Conservation (phyloP, 2,113 vertebrate species). For the Leptobrachium leishanense region DNA sequence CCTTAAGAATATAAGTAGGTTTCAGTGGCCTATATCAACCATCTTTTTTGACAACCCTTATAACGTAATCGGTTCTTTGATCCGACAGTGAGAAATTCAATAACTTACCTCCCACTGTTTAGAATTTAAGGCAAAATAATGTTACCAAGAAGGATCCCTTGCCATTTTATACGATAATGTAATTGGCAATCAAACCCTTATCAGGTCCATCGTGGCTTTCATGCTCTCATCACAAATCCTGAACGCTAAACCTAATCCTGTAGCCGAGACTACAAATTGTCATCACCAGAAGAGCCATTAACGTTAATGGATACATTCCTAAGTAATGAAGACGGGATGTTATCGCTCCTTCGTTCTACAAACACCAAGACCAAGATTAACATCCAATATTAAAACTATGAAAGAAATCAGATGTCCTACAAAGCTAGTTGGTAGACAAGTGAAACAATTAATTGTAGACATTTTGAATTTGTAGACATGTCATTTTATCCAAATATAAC, state of each 20-base stretch:
- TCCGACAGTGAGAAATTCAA: no score
- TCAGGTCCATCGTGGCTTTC: constrained; percentile 34
- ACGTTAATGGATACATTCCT: constrained; percentile 34
- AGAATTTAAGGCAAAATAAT: no score
- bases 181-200: background rate
- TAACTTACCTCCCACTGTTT: no score
- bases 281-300: constrained; percentile 20
- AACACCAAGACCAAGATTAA: constrained; percentile 27
- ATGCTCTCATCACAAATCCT: constrained; percentile 43
- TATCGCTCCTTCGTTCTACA: constrained; percentile 32
- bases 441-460: constrained; percentile 13
- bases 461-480: no score
- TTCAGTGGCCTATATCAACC: no score
- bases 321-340: constrained; percentile 35
- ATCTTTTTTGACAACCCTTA: no score
- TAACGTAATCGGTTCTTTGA: no score
- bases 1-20: no score
- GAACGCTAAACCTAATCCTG: constrained; percentile 32
- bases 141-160: background rate
- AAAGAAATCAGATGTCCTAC: constrained; percentile 33
- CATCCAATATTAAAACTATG: constrained; percentile 22
- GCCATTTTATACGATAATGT: constrained; percentile 6
- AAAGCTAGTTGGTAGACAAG: background rate
- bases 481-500: no score
- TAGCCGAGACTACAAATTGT: constrained; percentile 11